phyloP scores from a whole-genome alignment of 2,797 vertebrate species.

The Tangara arthus region DNA sequence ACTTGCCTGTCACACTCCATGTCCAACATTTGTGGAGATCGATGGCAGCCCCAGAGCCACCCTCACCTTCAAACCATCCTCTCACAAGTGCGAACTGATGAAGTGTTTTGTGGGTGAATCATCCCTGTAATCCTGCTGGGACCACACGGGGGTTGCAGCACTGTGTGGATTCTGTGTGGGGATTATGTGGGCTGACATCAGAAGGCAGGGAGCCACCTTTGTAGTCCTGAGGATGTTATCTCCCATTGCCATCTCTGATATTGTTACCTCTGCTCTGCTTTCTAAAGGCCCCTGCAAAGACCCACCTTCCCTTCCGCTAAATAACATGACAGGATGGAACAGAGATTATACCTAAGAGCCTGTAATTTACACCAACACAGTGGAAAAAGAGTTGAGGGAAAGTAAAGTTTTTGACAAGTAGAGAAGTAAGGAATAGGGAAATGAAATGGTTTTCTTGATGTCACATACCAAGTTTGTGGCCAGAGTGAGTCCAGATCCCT shows the following conservation, averaged over 20 bases:
- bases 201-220: neutral
- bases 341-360: neutral
- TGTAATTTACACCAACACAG: neutral
- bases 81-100: neutral
- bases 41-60: neutral
- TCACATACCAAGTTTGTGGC: neutral
- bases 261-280: neutral
- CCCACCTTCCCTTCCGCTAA: neutral
- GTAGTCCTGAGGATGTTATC: neutral
- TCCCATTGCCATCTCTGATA: neutral
- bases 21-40: neutral
- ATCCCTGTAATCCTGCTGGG: neutral
- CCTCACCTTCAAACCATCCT: neutral
- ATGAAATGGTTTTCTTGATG: constrained; percentile 1
- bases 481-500: neutral
- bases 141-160: neutral
- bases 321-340: neutral
- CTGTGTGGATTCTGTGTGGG: neutral
- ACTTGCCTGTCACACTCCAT: neutral
- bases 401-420: neutral
- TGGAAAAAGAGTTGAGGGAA: neutral
- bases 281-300: neutral
- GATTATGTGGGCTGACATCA: constrained; percentile 3
- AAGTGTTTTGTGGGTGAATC: neutral
- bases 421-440: neutral